Evolutionary conservation across 2,888 invertebrate genomes (phyloP).

Genomic region (Actias luna): DNA sequence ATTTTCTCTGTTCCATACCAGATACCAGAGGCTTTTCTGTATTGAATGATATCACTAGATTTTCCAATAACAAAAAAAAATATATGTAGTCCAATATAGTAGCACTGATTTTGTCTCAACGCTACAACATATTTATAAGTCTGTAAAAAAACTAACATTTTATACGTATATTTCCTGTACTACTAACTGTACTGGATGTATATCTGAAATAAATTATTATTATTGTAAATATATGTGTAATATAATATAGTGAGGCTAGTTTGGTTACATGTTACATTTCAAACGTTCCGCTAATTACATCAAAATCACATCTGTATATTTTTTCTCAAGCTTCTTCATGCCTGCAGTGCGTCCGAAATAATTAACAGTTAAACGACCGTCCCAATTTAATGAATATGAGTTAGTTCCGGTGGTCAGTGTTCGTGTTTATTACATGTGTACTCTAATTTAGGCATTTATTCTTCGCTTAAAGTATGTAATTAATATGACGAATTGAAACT

Average conservation of each 20-base stretch:
- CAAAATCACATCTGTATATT: constrained; percentile 44
- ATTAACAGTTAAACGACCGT: constrained; percentile 65
- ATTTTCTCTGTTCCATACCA: too few relatives aligned
- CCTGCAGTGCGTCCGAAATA: constrained; percentile 50
- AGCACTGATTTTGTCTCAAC: too few relatives aligned
- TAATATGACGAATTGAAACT: neutral
- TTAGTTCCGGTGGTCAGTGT: constrained; percentile 65
- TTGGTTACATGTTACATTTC: neutral
- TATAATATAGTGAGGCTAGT: neutral
- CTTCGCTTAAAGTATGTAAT: constrained; percentile 36
- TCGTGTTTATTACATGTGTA: constrained; percentile 40
- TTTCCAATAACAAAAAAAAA: too few relatives aligned
- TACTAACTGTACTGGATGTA: too few relatives aligned
- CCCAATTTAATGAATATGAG: constrained; percentile 73
- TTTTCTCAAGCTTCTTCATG: constrained; percentile 59
- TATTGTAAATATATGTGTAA: too few relatives aligned
- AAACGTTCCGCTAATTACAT: constrained; percentile 34
- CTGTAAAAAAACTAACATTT: too few relatives aligned
- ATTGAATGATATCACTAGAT: too few relatives aligned
- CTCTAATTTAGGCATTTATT: constrained; percentile 37
- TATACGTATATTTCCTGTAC: too few relatives aligned
- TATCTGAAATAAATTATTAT: too few relatives aligned
- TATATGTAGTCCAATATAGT: too few relatives aligned
- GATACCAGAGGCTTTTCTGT: too few relatives aligned
- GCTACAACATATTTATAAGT: too few relatives aligned